phyloP scores from a whole-genome alignment of 2,113 vertebrate genomes.

The Patagioenas fasciata region DNA sequence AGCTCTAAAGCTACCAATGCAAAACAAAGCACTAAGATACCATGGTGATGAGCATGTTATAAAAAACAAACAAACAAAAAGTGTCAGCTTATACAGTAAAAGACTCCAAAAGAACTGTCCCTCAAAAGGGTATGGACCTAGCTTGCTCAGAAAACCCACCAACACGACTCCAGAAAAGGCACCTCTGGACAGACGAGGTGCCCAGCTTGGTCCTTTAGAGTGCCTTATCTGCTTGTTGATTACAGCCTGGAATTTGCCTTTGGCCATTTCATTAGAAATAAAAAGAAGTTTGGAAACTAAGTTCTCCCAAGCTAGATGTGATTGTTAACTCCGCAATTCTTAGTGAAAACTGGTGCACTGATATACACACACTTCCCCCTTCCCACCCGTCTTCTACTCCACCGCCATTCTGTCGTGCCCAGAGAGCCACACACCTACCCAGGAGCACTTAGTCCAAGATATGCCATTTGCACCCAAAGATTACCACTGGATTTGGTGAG shows the following conservation, averaged over 20 bases:
- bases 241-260: background rate
- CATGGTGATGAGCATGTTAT: background rate
- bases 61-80: background rate
- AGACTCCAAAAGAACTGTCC: background rate
- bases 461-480: background rate
- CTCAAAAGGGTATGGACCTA: background rate
- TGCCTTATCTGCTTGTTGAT: background rate
- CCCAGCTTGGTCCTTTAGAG: background rate
- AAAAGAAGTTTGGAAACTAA: background rate
- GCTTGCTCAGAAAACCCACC: background rate
- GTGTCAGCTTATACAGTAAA: background rate
- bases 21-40: background rate
- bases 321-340: background rate
- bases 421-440: background rate
- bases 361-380: background rate
- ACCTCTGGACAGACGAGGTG: background rate
- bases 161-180: background rate
- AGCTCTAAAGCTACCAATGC: background rate
- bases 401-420: fast-evolving
- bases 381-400: background rate
- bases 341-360: background rate
- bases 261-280: background rate
- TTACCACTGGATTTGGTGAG: background rate
- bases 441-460: background rate
- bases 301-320: background rate